Conservation (phyloP, 1,140 invertebrate genomes). For the Eubasilissa regina region DNA sequence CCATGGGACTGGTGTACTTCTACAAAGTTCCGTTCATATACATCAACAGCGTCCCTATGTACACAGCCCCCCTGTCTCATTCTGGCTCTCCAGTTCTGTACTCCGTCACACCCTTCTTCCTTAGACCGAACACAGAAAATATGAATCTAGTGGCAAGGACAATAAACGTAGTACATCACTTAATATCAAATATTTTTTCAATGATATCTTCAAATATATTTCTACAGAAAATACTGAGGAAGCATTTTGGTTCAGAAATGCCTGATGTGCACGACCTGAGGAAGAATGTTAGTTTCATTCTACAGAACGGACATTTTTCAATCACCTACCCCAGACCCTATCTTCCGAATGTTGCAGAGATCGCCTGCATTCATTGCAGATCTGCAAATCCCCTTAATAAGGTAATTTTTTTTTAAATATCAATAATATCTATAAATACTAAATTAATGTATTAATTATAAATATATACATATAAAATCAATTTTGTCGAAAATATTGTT, state of each 20-base stretch:
- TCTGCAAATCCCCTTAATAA: conserved; percentile 75
- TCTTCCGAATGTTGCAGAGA: conserved; percentile 85
- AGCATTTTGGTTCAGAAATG: conserved; percentile 74
- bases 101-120: conserved; percentile 82
- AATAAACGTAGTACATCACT: conserved; percentile 73
- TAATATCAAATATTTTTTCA: conserved; percentile 72
- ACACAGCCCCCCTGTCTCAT: conserved; percentile 76
- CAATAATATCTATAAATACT: no score
- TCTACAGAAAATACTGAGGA: conserved; percentile 72
- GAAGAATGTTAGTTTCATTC: conserved; percentile 81
- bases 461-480: no score
- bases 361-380: conserved; percentile 88
- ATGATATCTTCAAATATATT: conserved; percentile 68
- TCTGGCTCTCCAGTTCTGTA: conserved; percentile 81
- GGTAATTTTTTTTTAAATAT: conserved; percentile 55
- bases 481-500: no score
- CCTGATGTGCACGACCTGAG: conserved; percentile 77
- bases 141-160: conserved; percentile 78
- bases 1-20: conserved; percentile 79
- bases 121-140: conserved; percentile 78
- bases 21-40: conserved; percentile 83
- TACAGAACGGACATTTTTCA: conserved; percentile 84
- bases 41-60: conserved; percentile 84
- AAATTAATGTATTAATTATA: no score
- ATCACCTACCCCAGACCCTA: conserved; percentile 82